phyloP scores from a whole-genome alignment of 2,113 vertebrate genomes.

The Halcyon malimbica region DNA sequence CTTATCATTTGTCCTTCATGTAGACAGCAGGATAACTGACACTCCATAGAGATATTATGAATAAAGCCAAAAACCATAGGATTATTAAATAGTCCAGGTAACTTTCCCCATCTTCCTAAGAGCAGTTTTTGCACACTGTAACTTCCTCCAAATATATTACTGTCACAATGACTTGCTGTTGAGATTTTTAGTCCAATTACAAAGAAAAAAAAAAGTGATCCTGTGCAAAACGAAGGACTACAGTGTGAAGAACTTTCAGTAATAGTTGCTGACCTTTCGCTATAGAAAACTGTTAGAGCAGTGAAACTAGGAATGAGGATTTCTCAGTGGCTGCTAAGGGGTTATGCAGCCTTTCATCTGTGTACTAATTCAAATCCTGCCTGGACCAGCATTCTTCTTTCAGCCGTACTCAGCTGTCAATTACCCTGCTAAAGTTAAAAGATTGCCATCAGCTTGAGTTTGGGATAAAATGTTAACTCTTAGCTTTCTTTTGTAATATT shows the following conservation, averaged over 20 bases:
- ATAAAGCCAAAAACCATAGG: neutral
- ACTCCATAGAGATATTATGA: neutral
- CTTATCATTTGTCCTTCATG: neutral
- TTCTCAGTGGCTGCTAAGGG: neutral
- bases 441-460: neutral
- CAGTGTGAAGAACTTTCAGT: neutral
- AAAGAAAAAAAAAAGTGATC: slow-evolving; percentile 5
- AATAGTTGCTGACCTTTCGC: neutral
- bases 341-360: neutral
- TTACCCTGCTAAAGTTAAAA: neutral
- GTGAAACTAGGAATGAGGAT: neutral
- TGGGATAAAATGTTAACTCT: neutral
- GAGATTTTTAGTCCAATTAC: neutral
- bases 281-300: neutral
- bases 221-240: neutral
- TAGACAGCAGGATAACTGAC: neutral
- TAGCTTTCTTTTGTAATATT: neutral
- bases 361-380: neutral
- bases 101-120: neutral
- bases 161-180: neutral
- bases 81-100: neutral
- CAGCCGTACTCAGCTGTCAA: neutral
- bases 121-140: neutral
- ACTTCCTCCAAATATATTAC: neutral
- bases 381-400: neutral